These are phyloP conservation scores for Agonopterix alstromeriana DNA, from an alignment of 2,888 invertebrate genomes.

Conservation along the genomic window DNA sequence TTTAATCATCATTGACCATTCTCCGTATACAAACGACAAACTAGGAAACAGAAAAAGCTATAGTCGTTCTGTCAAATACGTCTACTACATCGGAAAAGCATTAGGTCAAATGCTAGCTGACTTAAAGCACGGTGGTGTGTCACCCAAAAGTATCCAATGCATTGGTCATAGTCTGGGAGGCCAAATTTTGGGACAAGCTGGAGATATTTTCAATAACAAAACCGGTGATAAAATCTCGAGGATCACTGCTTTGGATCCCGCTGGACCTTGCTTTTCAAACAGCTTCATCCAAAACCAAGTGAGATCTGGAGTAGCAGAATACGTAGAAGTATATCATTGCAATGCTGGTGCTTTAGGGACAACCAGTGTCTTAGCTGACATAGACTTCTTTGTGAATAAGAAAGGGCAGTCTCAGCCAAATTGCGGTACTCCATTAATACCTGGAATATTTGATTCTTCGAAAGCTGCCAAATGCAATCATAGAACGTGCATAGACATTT, in stretches of 20 bases:
- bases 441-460: conserved; percentile 48
- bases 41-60: conserved; percentile 52
- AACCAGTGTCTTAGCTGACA: conserved; percentile 66
- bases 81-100: conserved; percentile 57
- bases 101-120: conserved; percentile 42
- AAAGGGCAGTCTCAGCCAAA: conserved; percentile 75
- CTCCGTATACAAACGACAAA: conserved; percentile 52
- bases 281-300: conserved; percentile 59
- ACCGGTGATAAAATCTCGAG: conserved; percentile 45
- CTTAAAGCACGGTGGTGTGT: conserved; percentile 39
- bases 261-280: conserved; percentile 62
- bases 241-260: conserved; percentile 62
- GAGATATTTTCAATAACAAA: conserved; percentile 36
- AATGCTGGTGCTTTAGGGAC: conserved; percentile 73
- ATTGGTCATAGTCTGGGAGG: conserved; percentile 63
- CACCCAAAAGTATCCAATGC: conserved; percentile 48
- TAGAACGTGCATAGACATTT: conserved; percentile 50
- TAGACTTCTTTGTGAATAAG: conserved; percentile 78
- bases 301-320: conserved; percentile 71
- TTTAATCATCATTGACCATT: conserved; percentile 63
- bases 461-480: conserved; percentile 62
- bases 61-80: conserved; percentile 54
- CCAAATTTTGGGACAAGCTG: conserved; percentile 55
- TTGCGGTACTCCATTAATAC: conserved; percentile 55
- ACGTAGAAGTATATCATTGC: conserved; percentile 79